These are phyloP conservation scores for Anarrhichthys ocellatus DNA, from an alignment of 2,113 vertebrate genomes.

Conservation along the genomic window DNA sequence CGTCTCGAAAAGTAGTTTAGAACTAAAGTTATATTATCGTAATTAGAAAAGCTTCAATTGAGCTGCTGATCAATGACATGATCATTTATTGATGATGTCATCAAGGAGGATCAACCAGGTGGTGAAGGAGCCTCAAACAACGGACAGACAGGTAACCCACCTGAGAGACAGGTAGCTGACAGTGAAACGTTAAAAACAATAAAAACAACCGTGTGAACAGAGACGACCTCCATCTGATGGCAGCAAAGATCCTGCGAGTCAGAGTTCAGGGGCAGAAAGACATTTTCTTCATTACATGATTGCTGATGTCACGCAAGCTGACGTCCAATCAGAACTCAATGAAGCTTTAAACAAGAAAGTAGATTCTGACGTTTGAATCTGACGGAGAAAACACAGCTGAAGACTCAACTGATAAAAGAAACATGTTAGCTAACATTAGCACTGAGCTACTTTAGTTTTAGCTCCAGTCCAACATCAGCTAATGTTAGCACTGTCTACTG, in stretches of 20 bases:
- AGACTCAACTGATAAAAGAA: background rate
- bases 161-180: too few relatives aligned
- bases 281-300: background rate
- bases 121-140: background rate
- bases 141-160: too few relatives aligned
- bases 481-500: background rate
- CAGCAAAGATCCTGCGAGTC: background rate
- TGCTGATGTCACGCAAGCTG: background rate
- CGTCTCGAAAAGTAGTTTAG: background rate
- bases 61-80: background rate
- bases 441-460: background rate
- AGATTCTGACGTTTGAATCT: conserved; percentile 13
- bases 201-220: background rate
- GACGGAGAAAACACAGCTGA: conserved; percentile 18
- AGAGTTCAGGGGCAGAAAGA: background rate
- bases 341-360: background rate
- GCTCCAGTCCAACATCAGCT: background rate
- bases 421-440: background rate
- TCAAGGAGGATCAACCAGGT: background rate
- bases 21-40: background rate
- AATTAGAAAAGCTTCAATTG: too few relatives aligned
- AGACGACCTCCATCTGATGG: background rate
- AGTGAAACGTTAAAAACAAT: background rate
- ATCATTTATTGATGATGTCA: background rate
- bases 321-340: background rate